Evolutionary conservation across 2,797 vertebrate species (phyloP).

Genomic region (Labroides dimidiatus): DNA sequence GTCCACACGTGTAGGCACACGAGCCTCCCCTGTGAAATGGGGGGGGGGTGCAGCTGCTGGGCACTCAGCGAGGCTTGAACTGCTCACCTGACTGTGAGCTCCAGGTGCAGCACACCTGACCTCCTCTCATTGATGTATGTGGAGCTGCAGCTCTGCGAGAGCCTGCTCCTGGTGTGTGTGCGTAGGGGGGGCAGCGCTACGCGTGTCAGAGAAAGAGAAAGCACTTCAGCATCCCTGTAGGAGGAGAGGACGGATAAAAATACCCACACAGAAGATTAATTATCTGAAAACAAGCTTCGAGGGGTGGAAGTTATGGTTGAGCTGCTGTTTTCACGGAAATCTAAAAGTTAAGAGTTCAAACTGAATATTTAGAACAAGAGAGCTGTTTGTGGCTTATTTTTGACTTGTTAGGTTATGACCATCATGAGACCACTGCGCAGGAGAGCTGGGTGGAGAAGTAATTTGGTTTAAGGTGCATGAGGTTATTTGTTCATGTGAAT

Average conservation of each 20-base stretch:
- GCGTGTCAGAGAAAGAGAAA: slow-evolving; percentile 15
- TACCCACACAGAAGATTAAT: slow-evolving; percentile 3
- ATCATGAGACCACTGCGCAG: too few relatives aligned
- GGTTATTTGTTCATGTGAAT: too few relatives aligned
- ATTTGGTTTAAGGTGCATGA: too few relatives aligned
- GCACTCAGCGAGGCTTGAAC: background rate
- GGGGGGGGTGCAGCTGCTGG: slow-evolving; percentile 8
- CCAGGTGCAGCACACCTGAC: slow-evolving; percentile 65
- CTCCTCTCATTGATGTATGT: background rate
- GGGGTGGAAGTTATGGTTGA: background rate
- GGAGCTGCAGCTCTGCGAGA: slow-evolving; percentile 4
- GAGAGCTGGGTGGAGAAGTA: too few relatives aligned
- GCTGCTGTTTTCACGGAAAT: background rate
- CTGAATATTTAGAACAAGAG: background rate
- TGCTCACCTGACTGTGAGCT: slow-evolving; percentile 22
- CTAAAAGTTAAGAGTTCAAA: background rate
- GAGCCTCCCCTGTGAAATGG: slow-evolving; percentile 18
- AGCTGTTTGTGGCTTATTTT: too few relatives aligned
- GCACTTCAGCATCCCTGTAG: slow-evolving; percentile 18
- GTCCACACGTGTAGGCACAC: slow-evolving; percentile 36
- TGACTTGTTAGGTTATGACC: background rate
- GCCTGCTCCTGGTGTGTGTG: slow-evolving; percentile 9
- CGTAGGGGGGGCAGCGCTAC: background rate
- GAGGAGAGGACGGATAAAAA: slow-evolving; percentile 28
- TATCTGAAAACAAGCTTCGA: slow-evolving; percentile 16